Evolutionary conservation across 2,888 invertebrate genomes (phyloP).

Genomic region (Heteromyza rotundicornis): DNA sequence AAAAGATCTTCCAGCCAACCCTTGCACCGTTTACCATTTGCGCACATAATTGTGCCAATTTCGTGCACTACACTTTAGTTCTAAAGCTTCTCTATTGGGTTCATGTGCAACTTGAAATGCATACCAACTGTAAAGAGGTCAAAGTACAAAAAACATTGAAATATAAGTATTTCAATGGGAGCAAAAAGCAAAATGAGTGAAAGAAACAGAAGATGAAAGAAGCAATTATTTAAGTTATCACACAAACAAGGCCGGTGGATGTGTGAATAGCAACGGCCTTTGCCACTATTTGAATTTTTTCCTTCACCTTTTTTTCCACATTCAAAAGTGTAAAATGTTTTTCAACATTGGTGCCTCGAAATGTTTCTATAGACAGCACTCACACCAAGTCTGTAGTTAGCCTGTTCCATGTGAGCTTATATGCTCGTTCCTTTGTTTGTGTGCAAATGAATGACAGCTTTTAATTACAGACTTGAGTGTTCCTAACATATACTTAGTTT

Average conservation of each 20-base stretch:
- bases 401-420: neutral
- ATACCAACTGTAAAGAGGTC: constrained; percentile 32
- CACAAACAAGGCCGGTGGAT: too few species aligned
- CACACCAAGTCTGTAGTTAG: too few species aligned
- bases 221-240: too few species aligned
- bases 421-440: neutral
- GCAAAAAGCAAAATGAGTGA: neutral
- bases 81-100: constrained; percentile 35
- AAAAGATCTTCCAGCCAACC: too few species aligned
- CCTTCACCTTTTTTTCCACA: neutral
- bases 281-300: neutral
- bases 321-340: neutral
- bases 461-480: neutral
- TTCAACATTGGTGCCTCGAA: too few species aligned
- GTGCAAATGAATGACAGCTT: constrained; percentile 4
- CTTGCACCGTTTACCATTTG: too few species aligned
- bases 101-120: constrained; percentile 3
- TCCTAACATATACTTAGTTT: too few species aligned
- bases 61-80: constrained; percentile 40
- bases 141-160: neutral
- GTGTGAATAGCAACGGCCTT: too few species aligned
- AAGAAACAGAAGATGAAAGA: too few species aligned
- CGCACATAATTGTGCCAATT: too few species aligned
- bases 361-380: too few species aligned
- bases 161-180: too few species aligned